Evolutionary conservation across 2,888 invertebrate genomes (phyloP), one percentile per base, ranked within the genome.

Genomic region (Nysson spinosus): DNA sequence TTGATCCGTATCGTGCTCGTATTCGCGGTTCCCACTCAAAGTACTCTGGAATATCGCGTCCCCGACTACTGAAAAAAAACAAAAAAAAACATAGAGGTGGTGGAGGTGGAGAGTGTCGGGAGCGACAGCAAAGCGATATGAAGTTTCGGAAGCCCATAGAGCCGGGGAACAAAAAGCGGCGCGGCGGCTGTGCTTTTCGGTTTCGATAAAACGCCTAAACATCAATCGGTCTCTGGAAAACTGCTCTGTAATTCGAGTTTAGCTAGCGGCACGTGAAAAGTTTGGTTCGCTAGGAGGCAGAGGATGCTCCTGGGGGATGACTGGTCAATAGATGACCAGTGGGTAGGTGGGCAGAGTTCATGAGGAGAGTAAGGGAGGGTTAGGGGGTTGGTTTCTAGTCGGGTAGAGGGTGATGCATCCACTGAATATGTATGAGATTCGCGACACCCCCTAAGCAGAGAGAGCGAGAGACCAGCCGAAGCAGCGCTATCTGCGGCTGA

Each of bases 371-470:
- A 44, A 26, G 46, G 49, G 49, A 20, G 12, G 40, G 51, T 35
- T 46, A 56, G 69, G 79, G 77, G 74, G 58, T 28, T 51, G 50
- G 22, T 19, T 39, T 30, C 24, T 44, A 26, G 69, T n/a, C 20
- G 60, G 72, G 69, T 56, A 60, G 79, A 80, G 87, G 87, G 88
- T 89, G 90, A 89, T 90, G 91, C 90, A 91, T 89, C 88, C 88
- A 85, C 88, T 91, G 91, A 91, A 91, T 91, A 91, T 91, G 91
- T 89, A 91, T 91, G 90, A 91, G 89, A 85, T 88, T 84, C 83
- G 84, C 84, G 86, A 87, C 87, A 85, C 85, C 85, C 85, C 84
- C 83, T 80, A 81, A n/a, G n/a, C n/a, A n/a, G n/a, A 83, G 79
- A 80, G 79, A 77, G 73, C 73, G 81, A 78, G 79, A 81, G 80